A percentile compares a stretch with the other conserved stretches of the same genome.
These are phyloP conservation scores for Eulacestoma nigropectus DNA, from an alignment of 2,113 vertebrate genomes.

Conservation along the genomic window DNA sequence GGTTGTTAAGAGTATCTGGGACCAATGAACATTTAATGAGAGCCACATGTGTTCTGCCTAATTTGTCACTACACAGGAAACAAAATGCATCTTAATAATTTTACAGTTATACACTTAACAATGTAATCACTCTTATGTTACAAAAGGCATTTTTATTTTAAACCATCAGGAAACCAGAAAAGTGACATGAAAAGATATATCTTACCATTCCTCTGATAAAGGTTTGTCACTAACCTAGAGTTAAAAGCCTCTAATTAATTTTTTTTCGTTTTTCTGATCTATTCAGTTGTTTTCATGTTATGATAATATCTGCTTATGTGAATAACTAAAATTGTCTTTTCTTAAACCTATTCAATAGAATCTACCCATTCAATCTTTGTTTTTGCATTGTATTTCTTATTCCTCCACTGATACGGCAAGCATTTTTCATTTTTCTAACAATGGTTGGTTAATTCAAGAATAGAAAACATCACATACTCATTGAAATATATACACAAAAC, in stretches of 20 bases:
- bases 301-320: neutral
- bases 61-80: neutral
- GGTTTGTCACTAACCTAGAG: neutral
- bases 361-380: neutral
- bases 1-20: neutral
- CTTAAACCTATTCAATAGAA: neutral
- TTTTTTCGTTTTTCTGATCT: neutral
- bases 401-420: neutral
- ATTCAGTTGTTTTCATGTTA: neutral
- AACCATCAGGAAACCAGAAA: neutral
- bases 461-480: neutral
- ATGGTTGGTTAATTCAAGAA: neutral
- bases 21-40: neutral
- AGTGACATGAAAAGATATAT: neutral
- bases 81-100: neutral
- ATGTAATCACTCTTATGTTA: neutral
- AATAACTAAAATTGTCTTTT: neutral
- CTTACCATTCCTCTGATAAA: neutral
- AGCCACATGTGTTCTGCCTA: neutral
- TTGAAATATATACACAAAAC: neutral
- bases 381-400: neutral
- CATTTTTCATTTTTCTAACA: neutral
- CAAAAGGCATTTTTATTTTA: neutral
- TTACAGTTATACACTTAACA: neutral
- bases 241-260: neutral